phyloP scores from a whole-genome alignment of 2,113 vertebrate genomes.

The Paradoxurus hermaphroditus region DNA sequence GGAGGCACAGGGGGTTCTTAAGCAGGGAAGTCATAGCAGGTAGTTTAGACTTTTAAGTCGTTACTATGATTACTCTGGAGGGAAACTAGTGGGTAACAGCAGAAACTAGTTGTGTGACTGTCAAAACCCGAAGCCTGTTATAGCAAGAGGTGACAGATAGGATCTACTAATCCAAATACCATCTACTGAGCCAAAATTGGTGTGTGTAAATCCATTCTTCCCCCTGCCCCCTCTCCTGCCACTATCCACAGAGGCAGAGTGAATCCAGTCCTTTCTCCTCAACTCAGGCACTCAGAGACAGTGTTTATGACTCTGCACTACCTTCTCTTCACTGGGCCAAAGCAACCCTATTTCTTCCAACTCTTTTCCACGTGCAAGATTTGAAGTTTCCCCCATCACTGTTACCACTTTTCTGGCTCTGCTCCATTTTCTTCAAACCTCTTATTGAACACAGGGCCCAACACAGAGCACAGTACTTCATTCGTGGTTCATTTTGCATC shows the following conservation, averaged over 20 bases:
- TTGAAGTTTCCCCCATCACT: neutral
- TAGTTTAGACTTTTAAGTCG: neutral
- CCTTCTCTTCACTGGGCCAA: neutral
- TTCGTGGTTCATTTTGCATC: neutral
- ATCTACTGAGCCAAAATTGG: neutral
- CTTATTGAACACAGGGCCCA: neutral
- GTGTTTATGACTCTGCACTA: neutral
- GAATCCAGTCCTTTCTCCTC: neutral
- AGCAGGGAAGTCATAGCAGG: neutral
- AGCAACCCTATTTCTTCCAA: neutral
- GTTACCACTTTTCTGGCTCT: neutral
- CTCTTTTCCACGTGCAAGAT: neutral
- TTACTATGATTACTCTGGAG: neutral
- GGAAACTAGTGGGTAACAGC: neutral
- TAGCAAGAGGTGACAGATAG: neutral
- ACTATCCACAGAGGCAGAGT: accelerated
- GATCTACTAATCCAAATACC: neutral
- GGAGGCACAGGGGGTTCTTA: neutral
- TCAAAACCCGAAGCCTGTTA: neutral
- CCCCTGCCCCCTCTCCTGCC: neutral
- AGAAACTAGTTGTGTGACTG: neutral
- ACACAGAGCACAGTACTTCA: neutral
- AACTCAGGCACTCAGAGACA: too few species aligned
- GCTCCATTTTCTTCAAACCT: neutral
- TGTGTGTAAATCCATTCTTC: neutral